phyloP scores from a whole-genome alignment of 2,113 vertebrate species.

The Kryptolebias marmoratus region DNA sequence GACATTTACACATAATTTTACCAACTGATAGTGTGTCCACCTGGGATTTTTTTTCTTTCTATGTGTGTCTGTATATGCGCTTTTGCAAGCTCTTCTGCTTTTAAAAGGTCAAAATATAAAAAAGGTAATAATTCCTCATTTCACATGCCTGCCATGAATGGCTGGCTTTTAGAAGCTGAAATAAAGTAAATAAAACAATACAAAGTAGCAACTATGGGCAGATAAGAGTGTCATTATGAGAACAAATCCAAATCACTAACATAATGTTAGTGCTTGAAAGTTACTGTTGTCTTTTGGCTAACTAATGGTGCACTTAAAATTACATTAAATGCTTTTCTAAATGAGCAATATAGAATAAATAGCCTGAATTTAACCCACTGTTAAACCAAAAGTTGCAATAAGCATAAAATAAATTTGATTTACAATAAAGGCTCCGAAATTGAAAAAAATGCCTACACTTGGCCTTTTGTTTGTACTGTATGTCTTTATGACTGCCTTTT shows the following conservation, averaged over 20 bases:
- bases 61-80: not conserved
- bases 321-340: not conserved
- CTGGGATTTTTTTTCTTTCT: not conserved
- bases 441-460: too few species aligned
- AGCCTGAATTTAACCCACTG: too few species aligned
- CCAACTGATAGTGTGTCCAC: not conserved
- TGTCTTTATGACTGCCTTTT: too few species aligned
- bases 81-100: conserved; percentile 1
- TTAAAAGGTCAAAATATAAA: conserved; percentile 33
- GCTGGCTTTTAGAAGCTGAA: not conserved
- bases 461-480: too few species aligned
- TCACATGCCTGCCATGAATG: not conserved
- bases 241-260: conserved; percentile 5
- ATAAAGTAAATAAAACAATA: conserved; percentile 8
- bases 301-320: not conserved
- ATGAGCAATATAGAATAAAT: too few species aligned
- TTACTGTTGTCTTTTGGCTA: conserved; percentile 2
- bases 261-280: not conserved
- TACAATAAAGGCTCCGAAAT: too few species aligned
- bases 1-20: conserved; percentile 22
- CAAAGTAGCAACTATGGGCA: not conserved
- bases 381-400: too few species aligned
- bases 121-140: conserved; percentile 4
- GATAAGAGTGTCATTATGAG: conserved; percentile 14
- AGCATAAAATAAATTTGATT: too few species aligned